Evolutionary conservation across 2,888 invertebrate genomes (phyloP), one percentile per base, ranked within the genome.

Genomic region (Penaeus monodon): DNA sequence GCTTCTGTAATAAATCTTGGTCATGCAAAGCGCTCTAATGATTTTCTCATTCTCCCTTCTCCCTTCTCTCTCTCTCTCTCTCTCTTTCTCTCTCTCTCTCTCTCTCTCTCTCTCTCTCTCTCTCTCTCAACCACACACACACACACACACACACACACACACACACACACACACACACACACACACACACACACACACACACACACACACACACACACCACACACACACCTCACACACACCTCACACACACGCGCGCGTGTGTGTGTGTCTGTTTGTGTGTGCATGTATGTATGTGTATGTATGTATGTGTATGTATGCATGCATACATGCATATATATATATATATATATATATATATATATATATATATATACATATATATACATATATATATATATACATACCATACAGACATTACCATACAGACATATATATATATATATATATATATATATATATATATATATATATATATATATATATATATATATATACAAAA

Each of bases 341-440:
- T 70, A 70, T 44, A 70, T 70, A 70, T 44, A 70, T 70, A 57
- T 29, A 70, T 49, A 70, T n/a, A 70, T 70, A 57, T 44, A 70
- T 70, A 70, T 44, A 70, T 44, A 49, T 44, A 49, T 24, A 68
- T 27, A 81, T 44, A 66, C n/a, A 70, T 44, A 81, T 44, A 70
- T 70, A 81, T 49, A 81, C 44, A 38, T 44, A 70, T 44, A 44
- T 70, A 81, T 70, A 81, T 49, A 81, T 12, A 68, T 68, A 6
- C 6, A 6, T 38, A 6, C 6, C 17, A 8, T 27, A 77, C 14
- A 20, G 14, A 29, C 17, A 44, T 29, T 38, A 20, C 27, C 17
- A 33, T 81, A 22, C 1, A 68, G 66, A 2, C 38, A 29, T 81
- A 68, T 81, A 44, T 81, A 33, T 49, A 22, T 65, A n/a, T 38